Evolutionary conservation across 2,888 invertebrate genomes (phyloP).

Genomic region (Nyleta sp.): DNA sequence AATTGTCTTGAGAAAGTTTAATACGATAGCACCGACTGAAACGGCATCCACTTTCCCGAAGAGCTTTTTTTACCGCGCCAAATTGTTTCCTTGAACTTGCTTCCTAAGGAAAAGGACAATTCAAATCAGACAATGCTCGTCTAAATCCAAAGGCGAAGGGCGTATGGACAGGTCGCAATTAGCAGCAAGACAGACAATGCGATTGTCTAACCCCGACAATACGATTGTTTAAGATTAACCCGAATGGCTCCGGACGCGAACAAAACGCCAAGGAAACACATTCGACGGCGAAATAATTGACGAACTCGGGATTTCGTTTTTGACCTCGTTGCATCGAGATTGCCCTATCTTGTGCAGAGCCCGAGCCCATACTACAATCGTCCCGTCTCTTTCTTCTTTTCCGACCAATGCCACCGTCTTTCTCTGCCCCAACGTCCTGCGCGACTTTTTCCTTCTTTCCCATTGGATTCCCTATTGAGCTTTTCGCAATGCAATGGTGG

Average conservation of each 20-base stretch:
- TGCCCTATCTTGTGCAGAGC: conserved; percentile 41
- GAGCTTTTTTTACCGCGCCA: not conserved
- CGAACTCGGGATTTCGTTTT: too few species aligned
- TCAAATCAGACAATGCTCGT: conserved; percentile 38
- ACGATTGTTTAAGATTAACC: conserved; percentile 26
- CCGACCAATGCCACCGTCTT: not conserved
- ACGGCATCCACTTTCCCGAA: conserved; percentile 1
- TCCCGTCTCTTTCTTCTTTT: conserved; percentile 5
- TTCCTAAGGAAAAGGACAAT: conserved; percentile 39
- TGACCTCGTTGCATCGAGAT: conserved; percentile 55
- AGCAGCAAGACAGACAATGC: conserved; percentile 35
- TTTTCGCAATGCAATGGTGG: not conserved
- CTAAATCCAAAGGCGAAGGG: conserved; percentile 30
- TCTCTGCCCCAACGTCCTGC: not conserved
- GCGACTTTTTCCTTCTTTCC: not conserved
- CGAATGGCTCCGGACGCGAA: not conserved
- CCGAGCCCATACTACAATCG: not conserved
- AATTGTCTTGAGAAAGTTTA: not conserved
- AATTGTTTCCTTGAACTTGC: conserved; percentile 15
- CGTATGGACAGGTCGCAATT: conserved; percentile 40
- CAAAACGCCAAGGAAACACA: conserved; percentile 4
- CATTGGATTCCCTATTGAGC: not conserved
- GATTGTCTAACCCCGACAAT: conserved; percentile 44
- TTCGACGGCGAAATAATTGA: conserved; percentile 11
- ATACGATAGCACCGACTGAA: too few species aligned